Conservation (phyloP, 2,888 invertebrate species). For the Apoda limacodes region DNA sequence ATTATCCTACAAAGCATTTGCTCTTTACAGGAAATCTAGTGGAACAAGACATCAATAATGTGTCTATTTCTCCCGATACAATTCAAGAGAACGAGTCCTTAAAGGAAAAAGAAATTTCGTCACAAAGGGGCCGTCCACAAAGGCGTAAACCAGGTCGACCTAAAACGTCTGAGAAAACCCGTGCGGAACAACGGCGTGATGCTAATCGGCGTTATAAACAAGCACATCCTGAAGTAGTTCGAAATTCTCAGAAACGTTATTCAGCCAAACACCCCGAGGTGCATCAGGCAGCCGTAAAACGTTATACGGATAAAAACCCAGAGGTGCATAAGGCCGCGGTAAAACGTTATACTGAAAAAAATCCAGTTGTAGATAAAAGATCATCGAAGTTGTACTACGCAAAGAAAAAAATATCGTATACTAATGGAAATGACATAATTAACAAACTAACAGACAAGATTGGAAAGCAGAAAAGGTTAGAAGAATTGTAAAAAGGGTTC, state of each 20-base stretch:
- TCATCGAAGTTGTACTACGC: background rate
- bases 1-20: slow-evolving; percentile 5
- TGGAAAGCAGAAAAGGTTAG: slow-evolving; percentile 4
- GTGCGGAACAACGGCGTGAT: slow-evolving; percentile 4
- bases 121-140: slow-evolving; percentile 3
- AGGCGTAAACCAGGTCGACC: slow-evolving; percentile 5
- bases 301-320: slow-evolving; percentile 2
- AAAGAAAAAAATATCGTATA: slow-evolving; percentile 3
- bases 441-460: slow-evolving; percentile 4
- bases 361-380: slow-evolving; percentile 1
- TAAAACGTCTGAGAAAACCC: slow-evolving; percentile 4
- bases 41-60: slow-evolving; percentile 3
- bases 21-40: slow-evolving; percentile 6
- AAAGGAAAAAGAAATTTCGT: slow-evolving; percentile 1
- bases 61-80: slow-evolving; percentile 2
- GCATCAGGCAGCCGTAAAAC: slow-evolving; percentile 1
- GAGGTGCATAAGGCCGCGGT: slow-evolving; percentile 1
- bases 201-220: slow-evolving; percentile 3
- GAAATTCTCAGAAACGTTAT: slow-evolving; percentile 1
- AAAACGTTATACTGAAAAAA: slow-evolving; percentile 3
- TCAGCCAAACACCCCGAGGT: background rate
- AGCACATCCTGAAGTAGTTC: slow-evolving; percentile 1
- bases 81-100: slow-evolving; percentile 2
- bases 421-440: slow-evolving; percentile 1
- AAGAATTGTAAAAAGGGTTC: too few species aligned